Conservation (phyloP, 2,113 vertebrate species). For the Cololabis saira region DNA sequence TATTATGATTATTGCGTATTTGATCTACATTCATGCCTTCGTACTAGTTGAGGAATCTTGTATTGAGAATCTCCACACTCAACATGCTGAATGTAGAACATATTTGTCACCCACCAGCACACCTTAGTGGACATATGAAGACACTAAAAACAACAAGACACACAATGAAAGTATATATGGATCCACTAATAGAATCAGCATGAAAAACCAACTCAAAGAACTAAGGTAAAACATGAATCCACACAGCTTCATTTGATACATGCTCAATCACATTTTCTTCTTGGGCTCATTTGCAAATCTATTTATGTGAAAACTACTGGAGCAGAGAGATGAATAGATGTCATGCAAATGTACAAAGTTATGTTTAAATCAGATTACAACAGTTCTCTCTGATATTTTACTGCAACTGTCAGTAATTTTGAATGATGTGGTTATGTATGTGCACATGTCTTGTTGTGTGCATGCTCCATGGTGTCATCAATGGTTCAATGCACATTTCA, state of each 20-base stretch:
- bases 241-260: neutral
- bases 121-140: constrained; percentile 39
- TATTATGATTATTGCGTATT: too few species aligned
- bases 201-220: neutral
- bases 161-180: neutral
- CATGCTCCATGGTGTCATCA: too few species aligned
- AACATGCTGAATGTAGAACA: neutral
- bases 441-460: too few species aligned
- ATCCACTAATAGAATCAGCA: neutral
- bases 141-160: neutral
- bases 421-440: too few species aligned
- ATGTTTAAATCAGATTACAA: constrained; percentile 4
- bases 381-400: neutral
- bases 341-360: neutral
- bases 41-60: too few species aligned
- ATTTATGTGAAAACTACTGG: neutral
- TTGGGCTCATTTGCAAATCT: constrained; percentile 4
- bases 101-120: constrained; percentile 20
- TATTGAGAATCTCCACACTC: too few species aligned
- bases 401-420: too few species aligned
- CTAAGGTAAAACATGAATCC: neutral
- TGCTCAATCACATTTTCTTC: neutral
- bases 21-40: too few species aligned
- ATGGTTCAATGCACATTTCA: too few species aligned
- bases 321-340: constrained; percentile 1